Base-by-base conservation (phyloP, 2,888 invertebrate species). In the Neoascia interrupta region DNA sequence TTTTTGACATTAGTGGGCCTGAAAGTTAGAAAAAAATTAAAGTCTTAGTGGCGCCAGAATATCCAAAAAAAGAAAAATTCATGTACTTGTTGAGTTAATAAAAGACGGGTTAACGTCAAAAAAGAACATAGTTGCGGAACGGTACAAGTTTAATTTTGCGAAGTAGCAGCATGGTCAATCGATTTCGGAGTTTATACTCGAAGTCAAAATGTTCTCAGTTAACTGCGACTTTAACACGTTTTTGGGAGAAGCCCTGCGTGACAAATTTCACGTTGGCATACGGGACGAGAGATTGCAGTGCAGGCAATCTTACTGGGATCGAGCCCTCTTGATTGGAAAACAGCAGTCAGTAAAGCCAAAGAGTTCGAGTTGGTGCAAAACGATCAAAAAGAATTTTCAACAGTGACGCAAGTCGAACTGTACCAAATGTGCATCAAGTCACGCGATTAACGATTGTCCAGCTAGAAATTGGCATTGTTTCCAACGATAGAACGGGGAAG, bases 1-100 rank as follows among this genome's bases (percentile, higher is more conserved):
- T 72, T 72, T 45, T 16, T 70, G 34, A 61, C 70, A 36, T 53
- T 74, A 11, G 18, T 6, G 51, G 51, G 4, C 53, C 53, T 8
- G 53, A 53, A 2, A 53, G 53, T 16, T 53, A 37, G 37, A 23
- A 23, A 53, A n/a, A 53, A 37, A 37, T 37, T 5, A 37, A 37
- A 53, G 37, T 23, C n/a, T 16, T 53, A 23, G 36, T 53, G 21
- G 37, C 53, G 3, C 37, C 53, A 5, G 53, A 37, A 5, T 15
- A 19, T 4, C 37, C 37, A 16, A 36, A 11, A 21, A 51, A 5
- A 3, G 8, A 36, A 13, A 51, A 34, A 2, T 51, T 34, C 21
- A 11, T 10, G 51, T 34, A 8, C 21, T 51, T 11, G 19, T 51
- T 6, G 10, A 10, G 2, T 13, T 18, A 2, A 36, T 51, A 19